Evolutionary conservation across 2,113 vertebrate species (phyloP).

Genomic region (Petaurus breviceps): DNA sequence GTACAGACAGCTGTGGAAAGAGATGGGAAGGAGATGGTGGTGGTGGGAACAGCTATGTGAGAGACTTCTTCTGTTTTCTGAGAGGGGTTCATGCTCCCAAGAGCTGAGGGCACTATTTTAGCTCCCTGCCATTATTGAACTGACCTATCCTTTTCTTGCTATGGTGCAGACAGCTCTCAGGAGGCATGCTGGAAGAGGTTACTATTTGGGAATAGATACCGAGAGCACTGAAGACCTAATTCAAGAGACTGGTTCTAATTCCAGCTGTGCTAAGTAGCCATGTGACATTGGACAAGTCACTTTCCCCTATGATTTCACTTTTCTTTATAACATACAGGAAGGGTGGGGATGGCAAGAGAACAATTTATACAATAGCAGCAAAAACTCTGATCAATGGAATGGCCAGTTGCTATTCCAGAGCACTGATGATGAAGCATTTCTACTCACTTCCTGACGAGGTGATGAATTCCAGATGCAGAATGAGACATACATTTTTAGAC

Average conservation of each 20-base stretch:
- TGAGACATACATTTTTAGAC: neutral
- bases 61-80: neutral
- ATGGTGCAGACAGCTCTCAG: neutral
- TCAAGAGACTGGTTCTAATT: neutral
- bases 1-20: too few species aligned
- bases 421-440: neutral
- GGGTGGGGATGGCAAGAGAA: neutral
- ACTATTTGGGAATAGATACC: neutral
- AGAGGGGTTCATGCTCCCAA: neutral
- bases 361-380: neutral
- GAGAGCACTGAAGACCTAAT: neutral
- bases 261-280: neutral
- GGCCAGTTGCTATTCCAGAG: neutral
- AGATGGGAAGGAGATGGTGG: too few species aligned
- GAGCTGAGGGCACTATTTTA: neutral
- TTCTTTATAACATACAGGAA: neutral
- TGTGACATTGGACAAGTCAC: neutral
- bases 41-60: too few species aligned
- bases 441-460: neutral
- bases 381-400: neutral
- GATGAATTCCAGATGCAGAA: neutral
- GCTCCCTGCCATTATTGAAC: too few species aligned
- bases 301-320: neutral
- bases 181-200: too few species aligned
- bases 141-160: neutral